Evolutionary conservation across 2,888 invertebrate genomes (phyloP).

Genomic region (Philonicus albiceps): DNA sequence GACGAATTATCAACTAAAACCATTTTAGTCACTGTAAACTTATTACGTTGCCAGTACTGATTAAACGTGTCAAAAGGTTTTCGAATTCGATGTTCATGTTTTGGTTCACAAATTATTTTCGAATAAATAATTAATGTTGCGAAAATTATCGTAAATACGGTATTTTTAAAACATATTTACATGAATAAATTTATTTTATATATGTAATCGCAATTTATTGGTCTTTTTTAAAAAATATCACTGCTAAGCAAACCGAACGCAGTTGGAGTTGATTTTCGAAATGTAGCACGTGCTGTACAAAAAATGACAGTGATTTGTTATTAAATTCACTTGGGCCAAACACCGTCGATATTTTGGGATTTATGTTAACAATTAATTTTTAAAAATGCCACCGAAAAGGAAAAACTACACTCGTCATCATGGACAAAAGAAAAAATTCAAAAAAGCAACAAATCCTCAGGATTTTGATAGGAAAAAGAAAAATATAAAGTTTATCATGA

Average conservation of each 20-base stretch:
- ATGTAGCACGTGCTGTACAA: not conserved
- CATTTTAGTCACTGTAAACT: slow-evolving; percentile 54
- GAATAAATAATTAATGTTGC: not conserved
- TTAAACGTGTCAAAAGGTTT: slow-evolving; percentile 7
- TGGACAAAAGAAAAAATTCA: not conserved
- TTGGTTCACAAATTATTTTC: not conserved
- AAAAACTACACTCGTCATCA: not conserved
- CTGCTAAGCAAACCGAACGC: not conserved
- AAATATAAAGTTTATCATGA: slow-evolving; percentile 56
- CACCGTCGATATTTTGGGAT: not conserved
- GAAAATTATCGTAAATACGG: not conserved
- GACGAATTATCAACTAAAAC: slow-evolving; percentile 62
- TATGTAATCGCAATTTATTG: not conserved
- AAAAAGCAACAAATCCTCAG: not conserved
- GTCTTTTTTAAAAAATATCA: not conserved
- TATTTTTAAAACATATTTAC: not conserved
- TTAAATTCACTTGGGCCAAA: not conserved
- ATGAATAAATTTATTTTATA: not conserved
- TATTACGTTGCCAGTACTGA: slow-evolving; percentile 4
- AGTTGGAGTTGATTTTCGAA: not conserved
- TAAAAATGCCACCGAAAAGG: not conserved
- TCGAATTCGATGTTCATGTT: not conserved
- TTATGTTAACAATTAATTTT: not conserved
- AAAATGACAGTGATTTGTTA: not conserved
- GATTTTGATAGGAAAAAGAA: slow-evolving; percentile 48